phyloP scores from a whole-genome alignment of 2,797 vertebrate genomes.

The Salarias fasciatus region DNA sequence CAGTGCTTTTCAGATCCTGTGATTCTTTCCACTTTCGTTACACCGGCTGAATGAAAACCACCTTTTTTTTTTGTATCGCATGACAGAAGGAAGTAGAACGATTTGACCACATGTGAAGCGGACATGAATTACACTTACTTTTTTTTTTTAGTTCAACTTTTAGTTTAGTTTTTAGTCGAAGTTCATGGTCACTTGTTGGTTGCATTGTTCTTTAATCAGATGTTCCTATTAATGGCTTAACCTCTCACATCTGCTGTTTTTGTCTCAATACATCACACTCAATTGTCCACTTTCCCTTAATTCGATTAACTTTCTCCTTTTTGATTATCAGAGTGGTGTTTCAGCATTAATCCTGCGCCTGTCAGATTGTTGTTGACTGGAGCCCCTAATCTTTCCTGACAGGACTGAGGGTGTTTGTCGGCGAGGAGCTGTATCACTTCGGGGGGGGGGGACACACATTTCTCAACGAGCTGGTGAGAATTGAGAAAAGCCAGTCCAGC shows the following conservation, averaged over 20 bases:
- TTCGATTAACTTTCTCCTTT: constrained; percentile 27
- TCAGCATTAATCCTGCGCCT: constrained; percentile 39
- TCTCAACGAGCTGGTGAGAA: constrained; percentile 39
- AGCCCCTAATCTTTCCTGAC: constrained; percentile 47
- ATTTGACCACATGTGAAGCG: too few species aligned
- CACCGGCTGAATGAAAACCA: too few species aligned
- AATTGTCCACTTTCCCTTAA: constrained; percentile 8
- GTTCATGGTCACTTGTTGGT: too few species aligned
- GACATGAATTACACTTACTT: too few species aligned
- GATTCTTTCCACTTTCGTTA: too few species aligned
- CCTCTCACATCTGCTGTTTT: background rate
- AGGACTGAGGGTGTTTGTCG: constrained; percentile 36
- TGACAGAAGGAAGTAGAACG: too few species aligned
- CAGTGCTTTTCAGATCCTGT: too few species aligned
- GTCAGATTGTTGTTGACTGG: constrained; percentile 24
- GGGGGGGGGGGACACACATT: constrained; percentile 38
- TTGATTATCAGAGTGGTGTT: constrained; percentile 23
- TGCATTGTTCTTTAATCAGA: too few species aligned
- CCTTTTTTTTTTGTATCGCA: too few species aligned
- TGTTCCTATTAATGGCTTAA: too few species aligned
- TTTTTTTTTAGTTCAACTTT: too few species aligned
- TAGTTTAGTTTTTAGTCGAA: too few species aligned
- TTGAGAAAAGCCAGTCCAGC: constrained; percentile 47
- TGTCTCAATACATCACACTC: constrained; percentile 16
- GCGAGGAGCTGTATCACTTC: constrained; percentile 39